These are phyloP conservation scores for Nasonia longicornis DNA, from an alignment of 1,140 invertebrate species.

Conservation along the genomic window DNA sequence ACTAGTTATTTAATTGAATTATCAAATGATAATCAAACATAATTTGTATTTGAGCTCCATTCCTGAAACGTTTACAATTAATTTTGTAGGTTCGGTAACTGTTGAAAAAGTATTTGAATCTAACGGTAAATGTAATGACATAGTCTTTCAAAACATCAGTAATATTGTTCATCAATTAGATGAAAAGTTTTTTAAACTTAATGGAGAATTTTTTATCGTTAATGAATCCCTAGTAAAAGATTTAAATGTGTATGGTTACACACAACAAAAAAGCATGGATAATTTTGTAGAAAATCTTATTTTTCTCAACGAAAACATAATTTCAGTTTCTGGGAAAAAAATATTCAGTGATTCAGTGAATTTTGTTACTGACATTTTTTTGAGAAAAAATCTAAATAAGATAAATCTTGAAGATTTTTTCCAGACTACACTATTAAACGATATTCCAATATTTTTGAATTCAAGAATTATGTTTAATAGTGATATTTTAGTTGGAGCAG, in stretches of 20 bases:
- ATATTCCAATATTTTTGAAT: constrained; percentile 49
- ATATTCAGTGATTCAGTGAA: constrained; percentile 50
- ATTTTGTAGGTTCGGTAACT: constrained; percentile 46
- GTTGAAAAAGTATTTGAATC: constrained; percentile 50
- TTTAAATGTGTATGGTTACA: constrained; percentile 46
- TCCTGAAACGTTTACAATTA: neutral
- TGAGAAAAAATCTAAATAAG: constrained; percentile 52
- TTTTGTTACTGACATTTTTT: constrained; percentile 49
- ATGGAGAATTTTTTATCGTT: constrained; percentile 50
- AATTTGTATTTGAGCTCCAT: no score
- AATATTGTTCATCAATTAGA: constrained; percentile 33
- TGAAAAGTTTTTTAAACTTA: constrained; percentile 47
- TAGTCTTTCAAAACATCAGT: constrained; percentile 47
- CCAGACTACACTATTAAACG: constrained; percentile 51
- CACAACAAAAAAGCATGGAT: constrained; percentile 49
- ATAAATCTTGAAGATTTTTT: constrained; percentile 53
- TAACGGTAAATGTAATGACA: constrained; percentile 51
- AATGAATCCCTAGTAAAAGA: constrained; percentile 46
- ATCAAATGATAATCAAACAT: neutral
- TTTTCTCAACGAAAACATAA: constrained; percentile 39
- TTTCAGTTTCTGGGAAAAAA: constrained; percentile 51
- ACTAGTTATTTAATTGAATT: neutral
- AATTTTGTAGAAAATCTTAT: constrained; percentile 49
- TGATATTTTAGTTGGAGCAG: constrained; percentile 43
- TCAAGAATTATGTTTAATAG: constrained; percentile 50